phyloP scores from a whole-genome alignment of 53 echinoderm and acorn worm species.

The Crossaster papposus region DNA sequence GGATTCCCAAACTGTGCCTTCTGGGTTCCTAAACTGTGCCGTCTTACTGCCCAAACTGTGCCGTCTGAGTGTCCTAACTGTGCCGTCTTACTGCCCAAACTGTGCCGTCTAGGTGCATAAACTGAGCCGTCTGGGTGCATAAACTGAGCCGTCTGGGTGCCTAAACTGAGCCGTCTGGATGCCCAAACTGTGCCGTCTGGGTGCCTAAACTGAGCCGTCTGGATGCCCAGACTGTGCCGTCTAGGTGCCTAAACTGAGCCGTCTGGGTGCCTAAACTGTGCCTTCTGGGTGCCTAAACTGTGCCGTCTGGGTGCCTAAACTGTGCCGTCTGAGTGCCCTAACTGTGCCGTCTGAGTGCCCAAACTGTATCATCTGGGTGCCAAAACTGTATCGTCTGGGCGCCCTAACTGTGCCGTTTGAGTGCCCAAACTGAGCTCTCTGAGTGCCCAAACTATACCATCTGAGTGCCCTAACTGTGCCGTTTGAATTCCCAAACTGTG shows the following conservation, averaged over 20 bases:
- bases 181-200: not conserved
- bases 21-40: not conserved
- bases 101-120: not conserved
- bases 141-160: not conserved
- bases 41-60: too few species aligned
- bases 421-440: not conserved
- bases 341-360: not conserved
- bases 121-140: not conserved
- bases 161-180: not conserved
- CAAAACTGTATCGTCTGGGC: not conserved
- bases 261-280: not conserved
- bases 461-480: too few species aligned
- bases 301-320: not conserved
- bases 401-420: not conserved
- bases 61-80: not conserved
- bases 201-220: not conserved
- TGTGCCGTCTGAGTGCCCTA: not conserved
- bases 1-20: too few species aligned
- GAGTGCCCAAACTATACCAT: too few species aligned
- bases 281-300: not conserved
- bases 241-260: not conserved
- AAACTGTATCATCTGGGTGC: not conserved
- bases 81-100: not conserved
- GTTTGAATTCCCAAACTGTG: too few species aligned
- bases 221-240: not conserved